Conservation (phyloP, 2,113 vertebrate species). For the Semnornis frantzii region DNA sequence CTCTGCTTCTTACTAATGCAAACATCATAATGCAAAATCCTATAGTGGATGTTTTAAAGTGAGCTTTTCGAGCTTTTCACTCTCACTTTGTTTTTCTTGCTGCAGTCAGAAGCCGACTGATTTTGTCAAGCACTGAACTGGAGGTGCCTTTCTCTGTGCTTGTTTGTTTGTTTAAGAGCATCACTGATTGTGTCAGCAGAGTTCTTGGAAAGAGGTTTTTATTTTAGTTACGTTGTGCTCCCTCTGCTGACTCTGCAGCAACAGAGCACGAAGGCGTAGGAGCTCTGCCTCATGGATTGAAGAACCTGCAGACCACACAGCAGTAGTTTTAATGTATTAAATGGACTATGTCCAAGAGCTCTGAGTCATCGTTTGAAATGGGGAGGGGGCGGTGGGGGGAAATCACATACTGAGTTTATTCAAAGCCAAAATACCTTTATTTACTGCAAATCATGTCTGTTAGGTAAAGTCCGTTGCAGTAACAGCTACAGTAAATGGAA, state of each 20-base stretch:
- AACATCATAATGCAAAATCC: not conserved
- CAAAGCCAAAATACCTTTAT: not conserved
- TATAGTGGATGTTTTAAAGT: not conserved
- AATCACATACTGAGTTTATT: not conserved
- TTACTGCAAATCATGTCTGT: not conserved
- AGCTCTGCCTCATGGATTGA: not conserved
- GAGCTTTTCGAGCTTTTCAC: not conserved
- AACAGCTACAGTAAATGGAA: not conserved
- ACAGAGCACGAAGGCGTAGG: not conserved
- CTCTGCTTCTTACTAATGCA: not conserved
- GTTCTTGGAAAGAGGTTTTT: conserved; percentile 31
- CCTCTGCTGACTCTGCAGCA: conserved; percentile 67
- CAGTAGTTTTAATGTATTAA: not conserved
- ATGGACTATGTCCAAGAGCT: not conserved
- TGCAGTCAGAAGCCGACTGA: not conserved
- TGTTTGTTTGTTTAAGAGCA: conserved; percentile 14
- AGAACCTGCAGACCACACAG: not conserved
- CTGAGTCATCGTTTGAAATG: not conserved
- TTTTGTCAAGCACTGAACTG: not conserved
- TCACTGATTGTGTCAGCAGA: not conserved
- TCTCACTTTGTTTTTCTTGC: not conserved
- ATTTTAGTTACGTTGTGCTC: conserved; percentile 57
- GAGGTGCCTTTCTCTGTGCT: not conserved
- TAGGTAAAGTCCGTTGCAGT: not conserved
- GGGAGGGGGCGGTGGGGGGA: not conserved